Evolutionary conservation across 2,113 vertebrate genomes (phyloP), one percentile per base, ranked within the genome.

Genomic region (Prunella fulvescens): DNA sequence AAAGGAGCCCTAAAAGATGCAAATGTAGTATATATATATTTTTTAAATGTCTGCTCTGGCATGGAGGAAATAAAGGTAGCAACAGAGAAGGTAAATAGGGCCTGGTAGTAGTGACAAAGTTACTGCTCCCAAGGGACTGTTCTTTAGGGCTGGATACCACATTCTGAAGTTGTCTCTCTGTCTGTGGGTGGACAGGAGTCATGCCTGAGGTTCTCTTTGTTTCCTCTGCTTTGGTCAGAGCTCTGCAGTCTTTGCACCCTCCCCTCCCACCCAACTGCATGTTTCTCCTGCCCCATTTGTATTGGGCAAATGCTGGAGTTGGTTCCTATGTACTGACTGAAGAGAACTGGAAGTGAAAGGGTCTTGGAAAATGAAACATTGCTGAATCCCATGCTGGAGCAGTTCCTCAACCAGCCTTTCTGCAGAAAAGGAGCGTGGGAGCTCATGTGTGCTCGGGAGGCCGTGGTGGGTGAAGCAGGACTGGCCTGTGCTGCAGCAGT

Each of bases 211-310:
- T 9, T 1, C 29, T 76, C 10, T 35, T 76, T 48, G 8, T 64
- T 88, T 82, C 33, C 29, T 60, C 24, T 60, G 20, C 26, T 51
- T 69, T 7, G 1, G 24, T 56, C 20, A 67, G 37, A 72, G 29
- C 16, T 71, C n/a, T 3, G 2, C 26, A 56, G 8, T 23, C 29
- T 56, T 67, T 51, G 33, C 26, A 19, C 2, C 29, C 17, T 79
- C 6, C 16, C 4, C 16, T 84, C 17, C 14, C 16, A 56, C 13
- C 14, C 53, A 71, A 19, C 13, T 0, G 0, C 23, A 24, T 1
- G 0, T 86, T 86, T 77, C 44, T 77, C 19, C 35, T 80, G 53
- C 26, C 23, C 10, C 60, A 3, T 47, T 51, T 79, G 57, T 39
- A 24, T 12, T 1, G 1, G 24, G 15, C 1, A 72, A 86, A 65